Evolutionary conservation across 2,113 vertebrate species (phyloP).

Genomic region (Albula goreensis): DNA sequence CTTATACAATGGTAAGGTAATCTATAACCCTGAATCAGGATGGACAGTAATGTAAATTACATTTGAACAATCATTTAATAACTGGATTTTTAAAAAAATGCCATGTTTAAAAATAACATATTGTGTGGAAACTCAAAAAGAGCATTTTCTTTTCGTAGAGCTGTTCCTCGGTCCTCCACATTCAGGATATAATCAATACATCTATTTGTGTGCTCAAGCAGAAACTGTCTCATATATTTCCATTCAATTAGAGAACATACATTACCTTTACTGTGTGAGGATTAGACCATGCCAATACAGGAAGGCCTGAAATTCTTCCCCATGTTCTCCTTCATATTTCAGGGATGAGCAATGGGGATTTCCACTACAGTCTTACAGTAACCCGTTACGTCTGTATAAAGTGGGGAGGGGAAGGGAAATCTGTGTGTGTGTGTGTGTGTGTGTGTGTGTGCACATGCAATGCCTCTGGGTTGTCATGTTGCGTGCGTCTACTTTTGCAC

Average conservation of each 20-base stretch:
- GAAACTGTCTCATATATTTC: neutral
- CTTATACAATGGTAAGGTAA: neutral
- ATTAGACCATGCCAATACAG: neutral
- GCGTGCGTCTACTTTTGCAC: neutral
- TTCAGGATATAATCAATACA: neutral
- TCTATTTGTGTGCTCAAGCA: neutral
- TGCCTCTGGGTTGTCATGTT: neutral
- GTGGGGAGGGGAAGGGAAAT: conserved; percentile 22
- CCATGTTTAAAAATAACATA: no score
- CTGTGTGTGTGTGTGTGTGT: conserved; percentile 5
- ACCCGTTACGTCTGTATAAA: conserved; percentile 13
- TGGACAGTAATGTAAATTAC: neutral
- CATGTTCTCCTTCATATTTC: no score
- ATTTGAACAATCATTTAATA: neutral
- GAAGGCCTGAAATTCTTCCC: neutral
- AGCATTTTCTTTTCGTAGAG: neutral
- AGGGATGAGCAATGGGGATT: neutral
- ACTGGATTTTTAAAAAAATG: no score
- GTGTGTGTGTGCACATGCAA: conserved; percentile 17
- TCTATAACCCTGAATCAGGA: neutral
- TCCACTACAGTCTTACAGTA: neutral
- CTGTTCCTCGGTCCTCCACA: neutral
- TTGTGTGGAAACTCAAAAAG: no score
- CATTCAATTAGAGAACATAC: neutral
- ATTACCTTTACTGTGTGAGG: neutral